A percentile compares a stretch with the other conserved stretches of the same genome.
Evolutionary conservation across 2,888 invertebrate genomes (phyloP).

Genomic region (Dendrolimus pini): DNA sequence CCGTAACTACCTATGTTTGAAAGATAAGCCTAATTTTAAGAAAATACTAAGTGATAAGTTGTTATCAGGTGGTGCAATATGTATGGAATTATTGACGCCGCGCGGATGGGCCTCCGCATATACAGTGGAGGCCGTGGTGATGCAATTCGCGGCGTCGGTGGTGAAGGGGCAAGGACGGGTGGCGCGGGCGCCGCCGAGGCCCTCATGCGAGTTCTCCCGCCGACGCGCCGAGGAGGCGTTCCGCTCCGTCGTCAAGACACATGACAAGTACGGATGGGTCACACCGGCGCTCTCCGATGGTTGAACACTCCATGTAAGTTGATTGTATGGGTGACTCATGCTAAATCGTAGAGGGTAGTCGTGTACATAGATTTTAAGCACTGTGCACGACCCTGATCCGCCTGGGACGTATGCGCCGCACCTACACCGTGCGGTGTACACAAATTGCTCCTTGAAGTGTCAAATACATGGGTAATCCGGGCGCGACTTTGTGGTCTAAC

Average conservation of each 20-base stretch:
- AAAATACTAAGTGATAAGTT: neutral
- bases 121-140: slow-evolving; percentile 91
- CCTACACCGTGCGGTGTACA: too few relatives aligned
- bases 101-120: slow-evolving; percentile 93
- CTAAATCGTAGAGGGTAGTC: too few relatives aligned
- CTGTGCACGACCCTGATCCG: too few relatives aligned
- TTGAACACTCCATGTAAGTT: slow-evolving; percentile 59
- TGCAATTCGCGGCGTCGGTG: slow-evolving; percentile 92
- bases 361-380: too few relatives aligned
- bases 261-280: slow-evolving; percentile 95
- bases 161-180: slow-evolving; percentile 92
- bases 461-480: too few relatives aligned
- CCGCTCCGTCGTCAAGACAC: slow-evolving; percentile 90
- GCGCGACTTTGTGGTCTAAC: too few relatives aligned
- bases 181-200: slow-evolving; percentile 86
- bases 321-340: too few relatives aligned
- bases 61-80: slow-evolving; percentile 84
- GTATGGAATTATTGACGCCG: slow-evolving; percentile 91
- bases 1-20: too few relatives aligned
- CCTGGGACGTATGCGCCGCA: too few relatives aligned
- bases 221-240: slow-evolving; percentile 93
- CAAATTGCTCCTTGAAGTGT: too few relatives aligned
- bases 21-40: too few relatives aligned
- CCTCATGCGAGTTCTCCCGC: slow-evolving; percentile 85
- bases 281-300: slow-evolving; percentile 91